A percentile compares a stretch with the other conserved stretches of the same genome.
Conservation (phyloP, 2,113 vertebrate species). For the Neolamprologus ventralis region DNA sequence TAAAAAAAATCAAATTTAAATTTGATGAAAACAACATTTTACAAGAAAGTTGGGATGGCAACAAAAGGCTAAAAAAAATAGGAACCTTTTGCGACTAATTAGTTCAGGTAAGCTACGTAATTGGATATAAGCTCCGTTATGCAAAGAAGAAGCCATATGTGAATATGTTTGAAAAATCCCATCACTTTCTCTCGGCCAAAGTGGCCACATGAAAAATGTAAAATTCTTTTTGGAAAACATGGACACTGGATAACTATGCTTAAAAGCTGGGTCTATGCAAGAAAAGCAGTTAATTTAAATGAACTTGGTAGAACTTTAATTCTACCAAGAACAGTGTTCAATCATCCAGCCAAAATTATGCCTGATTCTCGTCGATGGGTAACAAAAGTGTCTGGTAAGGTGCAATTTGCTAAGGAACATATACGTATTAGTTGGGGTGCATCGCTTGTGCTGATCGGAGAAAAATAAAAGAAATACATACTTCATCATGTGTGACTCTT, state of each 20-base stretch:
- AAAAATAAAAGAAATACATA: neutral
- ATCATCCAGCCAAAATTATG: neutral
- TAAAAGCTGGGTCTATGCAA: neutral
- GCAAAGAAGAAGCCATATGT: neutral
- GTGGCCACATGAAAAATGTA: neutral
- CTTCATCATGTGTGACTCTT: neutral
- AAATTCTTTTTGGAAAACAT: neutral
- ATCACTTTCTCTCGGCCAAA: neutral
- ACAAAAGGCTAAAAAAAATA: neutral
- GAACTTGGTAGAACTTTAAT: neutral
- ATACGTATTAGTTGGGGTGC: fast-evolving
- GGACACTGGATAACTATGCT: neutral
- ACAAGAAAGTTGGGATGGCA: neutral
- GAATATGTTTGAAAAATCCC: neutral
- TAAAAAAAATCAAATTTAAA: neutral
- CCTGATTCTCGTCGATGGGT: neutral
- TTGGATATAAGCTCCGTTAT: fast-evolving
- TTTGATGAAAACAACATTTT: neutral
- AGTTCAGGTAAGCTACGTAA: neutral
- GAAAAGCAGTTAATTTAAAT: neutral
- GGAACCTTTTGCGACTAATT: neutral
- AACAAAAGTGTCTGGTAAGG: neutral
- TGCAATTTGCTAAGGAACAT: fast-evolving
- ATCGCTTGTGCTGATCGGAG: neutral
- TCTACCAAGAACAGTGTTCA: neutral